Base-by-base conservation (phyloP, 2,888 invertebrate species). In the Pimpla rufipes region DNA sequence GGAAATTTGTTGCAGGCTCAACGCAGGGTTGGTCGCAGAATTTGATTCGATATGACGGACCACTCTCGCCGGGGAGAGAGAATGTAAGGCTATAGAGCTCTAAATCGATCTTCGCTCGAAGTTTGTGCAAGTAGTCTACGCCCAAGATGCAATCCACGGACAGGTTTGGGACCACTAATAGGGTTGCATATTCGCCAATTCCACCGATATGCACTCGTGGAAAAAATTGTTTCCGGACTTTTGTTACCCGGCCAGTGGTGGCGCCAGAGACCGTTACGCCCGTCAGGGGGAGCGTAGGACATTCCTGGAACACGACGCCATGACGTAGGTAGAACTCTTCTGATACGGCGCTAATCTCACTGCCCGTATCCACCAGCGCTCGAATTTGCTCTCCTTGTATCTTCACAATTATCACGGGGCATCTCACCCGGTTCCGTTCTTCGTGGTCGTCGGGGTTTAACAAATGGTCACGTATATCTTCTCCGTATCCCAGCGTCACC, bases 401-500 rank as follows among this genome's bases (percentile, higher is more conserved):
- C 4, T 37, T 13, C 0, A 74, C 10, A 1, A 2, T 18, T 0
- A 74, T 13, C 4, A 47, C 16, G 0, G 74, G 74, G 13, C 74
- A 74, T 62, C 37, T 62, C 1, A n/a, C 18, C 2, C 11, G 1
- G 10, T 11, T 7, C 11, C 57, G 10, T 3, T 10, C 2, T 13
- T 0, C 1, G 0, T 11, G 11, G 3, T 57, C 29, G 8, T 4
- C 13, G 0, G 21, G 11, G 0, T 37, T 2, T 1, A 62, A 8
- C 6, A 62, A 2, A 2, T 13, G 13, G 2, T 62, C 35, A 0
- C 68, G n/a, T 2, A 47, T 29, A 29, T 68, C 50, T 11, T 68
- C 68, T 0, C 68, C 68, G 5, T 29, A 50, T 4, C 68, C 68
- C 0, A 68, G 68, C 68, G 68, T 68, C 68, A 52, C 68, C 68